These are phyloP conservation scores for Muraenolepis orangiensis DNA, from an alignment of 2,797 vertebrate species.

Conservation along the genomic window DNA sequence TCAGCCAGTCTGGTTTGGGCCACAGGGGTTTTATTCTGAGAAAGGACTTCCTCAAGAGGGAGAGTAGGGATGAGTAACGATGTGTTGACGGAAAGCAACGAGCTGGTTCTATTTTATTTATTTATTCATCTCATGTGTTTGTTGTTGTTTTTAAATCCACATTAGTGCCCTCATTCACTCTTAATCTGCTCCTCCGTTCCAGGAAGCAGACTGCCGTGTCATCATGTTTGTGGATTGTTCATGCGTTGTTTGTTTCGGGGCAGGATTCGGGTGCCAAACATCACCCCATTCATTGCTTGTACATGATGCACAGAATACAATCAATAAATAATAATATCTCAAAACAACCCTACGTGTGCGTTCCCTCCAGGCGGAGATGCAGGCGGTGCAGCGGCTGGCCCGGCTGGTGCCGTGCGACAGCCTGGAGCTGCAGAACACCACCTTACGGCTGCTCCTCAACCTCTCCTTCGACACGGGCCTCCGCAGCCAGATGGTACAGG, in stretches of 20 bases:
- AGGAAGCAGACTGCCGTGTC: no score
- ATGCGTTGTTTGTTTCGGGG: no score
- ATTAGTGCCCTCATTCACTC: neutral
- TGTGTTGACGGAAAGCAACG: neutral
- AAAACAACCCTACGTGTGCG: neutral
- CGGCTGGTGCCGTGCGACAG: conserved; percentile 86
- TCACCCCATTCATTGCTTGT: no score
- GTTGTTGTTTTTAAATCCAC: neutral
- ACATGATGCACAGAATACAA: neutral
- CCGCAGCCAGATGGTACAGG: conserved; percentile 89
- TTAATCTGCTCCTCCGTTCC: no score
- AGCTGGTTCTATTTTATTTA: neutral
- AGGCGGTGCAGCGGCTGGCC: conserved; percentile 85
- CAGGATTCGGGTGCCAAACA: no score
- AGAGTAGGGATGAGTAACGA: no score
- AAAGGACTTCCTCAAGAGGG: neutral
- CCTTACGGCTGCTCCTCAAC: conserved; percentile 85
- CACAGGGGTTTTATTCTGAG: neutral
- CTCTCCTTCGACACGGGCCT: conserved; percentile 89
- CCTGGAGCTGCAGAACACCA: conserved; percentile 84
- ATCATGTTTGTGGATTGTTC: no score
- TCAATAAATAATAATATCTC: neutral
- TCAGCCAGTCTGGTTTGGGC: neutral
- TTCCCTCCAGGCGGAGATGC: conserved; percentile 78
- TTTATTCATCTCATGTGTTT: no score